Base-by-base conservation (phyloP, 92 coral and sea anemone species). In the Heteractis magnifica region DNA sequence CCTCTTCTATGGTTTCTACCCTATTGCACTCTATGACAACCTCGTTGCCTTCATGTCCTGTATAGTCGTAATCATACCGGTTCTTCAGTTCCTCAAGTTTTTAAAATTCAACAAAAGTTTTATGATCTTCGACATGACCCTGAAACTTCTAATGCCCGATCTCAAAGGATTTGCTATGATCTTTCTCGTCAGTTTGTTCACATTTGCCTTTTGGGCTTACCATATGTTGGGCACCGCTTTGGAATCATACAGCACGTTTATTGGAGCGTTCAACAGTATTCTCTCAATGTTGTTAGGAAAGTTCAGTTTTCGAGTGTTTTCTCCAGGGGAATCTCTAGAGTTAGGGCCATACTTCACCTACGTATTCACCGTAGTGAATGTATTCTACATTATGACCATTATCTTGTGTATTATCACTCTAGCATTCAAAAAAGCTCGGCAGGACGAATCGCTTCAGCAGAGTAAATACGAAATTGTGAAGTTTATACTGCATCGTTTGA, bases 61-160 rank as follows among this genome's bases (percentile, higher is more conserved):
- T 49, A 55, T 89, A 8, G 85, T 89, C 9, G 84, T 91, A 10
- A 58, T 91, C 11, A 83, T 91, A 7, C 92, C 94, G 0, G 72
- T 80, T 11, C 48, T 88, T 71, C 94, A 91, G 79, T 91, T 91
- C 76, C 48, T 91, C 56, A 76, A 80, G 84, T 91, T 86, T 79
- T 71, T 91, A 21, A 91, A 91, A 83, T 91, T 91, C 51, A 91
- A 91, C 85, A 86, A 86, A 81, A 86, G 78, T 75, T 91, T 91
- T 70, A 89, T 91, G 94, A 89, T 91, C 52, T 91, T 91, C 65
- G 87, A 91, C 80, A 51, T 68, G 70, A 91, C 94, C 1, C 86
- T 91, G 19, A 71, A 64, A 12, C 72, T 89, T 21, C 86, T 89
- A 21, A 20, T 80, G 21, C 68, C 83, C 0, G 94, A 91, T 41